Evolutionary conservation across 2,113 vertebrate species (phyloP).

Genomic region (Ageneiosus marmoratus): DNA sequence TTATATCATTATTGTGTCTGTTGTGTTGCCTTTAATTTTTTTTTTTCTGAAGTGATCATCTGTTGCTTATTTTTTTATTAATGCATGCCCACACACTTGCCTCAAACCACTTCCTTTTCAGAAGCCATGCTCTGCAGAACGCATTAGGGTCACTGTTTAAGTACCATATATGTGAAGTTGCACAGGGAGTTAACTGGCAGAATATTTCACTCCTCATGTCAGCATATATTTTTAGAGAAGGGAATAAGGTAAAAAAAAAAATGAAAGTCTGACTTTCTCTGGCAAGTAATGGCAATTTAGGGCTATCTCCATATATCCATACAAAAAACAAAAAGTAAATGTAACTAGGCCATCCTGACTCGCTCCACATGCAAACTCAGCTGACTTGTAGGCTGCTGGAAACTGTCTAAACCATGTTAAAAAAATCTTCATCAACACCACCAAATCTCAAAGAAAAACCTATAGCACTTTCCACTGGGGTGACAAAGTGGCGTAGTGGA

Average conservation of each 20-base stretch:
- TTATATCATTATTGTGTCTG: background rate
- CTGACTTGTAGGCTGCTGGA: background rate
- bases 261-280: no score
- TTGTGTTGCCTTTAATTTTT: no score
- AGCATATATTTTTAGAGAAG: background rate
- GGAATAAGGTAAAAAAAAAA: no score
- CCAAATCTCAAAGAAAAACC: no score
- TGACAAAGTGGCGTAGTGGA: no score
- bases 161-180: background rate
- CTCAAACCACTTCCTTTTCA: constrained; percentile 3
- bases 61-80: background rate
- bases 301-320: background rate
- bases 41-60: background rate
- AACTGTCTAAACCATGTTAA: background rate
- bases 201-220: background rate
- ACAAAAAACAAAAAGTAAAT: background rate
- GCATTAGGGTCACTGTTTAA: background rate
- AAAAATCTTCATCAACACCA: no score
- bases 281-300: background rate
- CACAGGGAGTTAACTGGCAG: background rate
- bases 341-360: background rate
- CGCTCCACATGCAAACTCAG: background rate
- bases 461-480: no score
- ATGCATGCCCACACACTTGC: background rate
- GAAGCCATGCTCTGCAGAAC: background rate